A percentile compares a stretch with the other conserved stretches of the same genome.
phyloP scores from a whole-genome alignment of 2,888 invertebrate genomes.

The Pycnomerus fuliginosus region DNA sequence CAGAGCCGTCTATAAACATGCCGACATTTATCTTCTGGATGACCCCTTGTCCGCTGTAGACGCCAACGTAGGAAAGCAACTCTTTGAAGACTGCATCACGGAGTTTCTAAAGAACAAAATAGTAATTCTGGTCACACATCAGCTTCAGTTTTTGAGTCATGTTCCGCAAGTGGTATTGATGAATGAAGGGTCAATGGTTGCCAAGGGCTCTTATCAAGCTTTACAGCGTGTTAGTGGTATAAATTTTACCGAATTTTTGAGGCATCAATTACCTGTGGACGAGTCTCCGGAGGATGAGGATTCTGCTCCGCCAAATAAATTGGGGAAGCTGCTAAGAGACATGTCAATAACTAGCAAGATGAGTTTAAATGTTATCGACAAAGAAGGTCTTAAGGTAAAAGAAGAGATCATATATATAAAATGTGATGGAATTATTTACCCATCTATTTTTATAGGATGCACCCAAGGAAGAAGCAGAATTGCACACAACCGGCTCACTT shows the following conservation, averaged over 20 bases:
- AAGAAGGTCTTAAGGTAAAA: slow-evolving; percentile 37
- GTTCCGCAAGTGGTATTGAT: slow-evolving; percentile 43
- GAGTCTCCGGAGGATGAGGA: neutral
- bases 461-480: slow-evolving; percentile 53
- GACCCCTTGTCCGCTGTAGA: slow-evolving; percentile 85
- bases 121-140: slow-evolving; percentile 67
- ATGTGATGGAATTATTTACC: slow-evolving; percentile 2
- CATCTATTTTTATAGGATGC: slow-evolving; percentile 32
- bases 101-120: slow-evolving; percentile 59
- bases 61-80: slow-evolving; percentile 69
- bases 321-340: slow-evolving; percentile 17
- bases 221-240: slow-evolving; percentile 52
- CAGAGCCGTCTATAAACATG: slow-evolving; percentile 72
- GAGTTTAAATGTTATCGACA: slow-evolving; percentile 30
- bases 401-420: no score
- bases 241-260: slow-evolving; percentile 51
- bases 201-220: slow-evolving; percentile 49
- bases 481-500: slow-evolving; percentile 58
- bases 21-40: slow-evolving; percentile 78
- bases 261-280: slow-evolving; percentile 22
- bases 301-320: neutral
- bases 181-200: slow-evolving; percentile 52
- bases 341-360: slow-evolving; percentile 20
- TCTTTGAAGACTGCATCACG: slow-evolving; percentile 72
- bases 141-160: slow-evolving; percentile 64